Evolutionary conservation across 2,888 invertebrate species (phyloP).

Genomic region (Troilus luridus): DNA sequence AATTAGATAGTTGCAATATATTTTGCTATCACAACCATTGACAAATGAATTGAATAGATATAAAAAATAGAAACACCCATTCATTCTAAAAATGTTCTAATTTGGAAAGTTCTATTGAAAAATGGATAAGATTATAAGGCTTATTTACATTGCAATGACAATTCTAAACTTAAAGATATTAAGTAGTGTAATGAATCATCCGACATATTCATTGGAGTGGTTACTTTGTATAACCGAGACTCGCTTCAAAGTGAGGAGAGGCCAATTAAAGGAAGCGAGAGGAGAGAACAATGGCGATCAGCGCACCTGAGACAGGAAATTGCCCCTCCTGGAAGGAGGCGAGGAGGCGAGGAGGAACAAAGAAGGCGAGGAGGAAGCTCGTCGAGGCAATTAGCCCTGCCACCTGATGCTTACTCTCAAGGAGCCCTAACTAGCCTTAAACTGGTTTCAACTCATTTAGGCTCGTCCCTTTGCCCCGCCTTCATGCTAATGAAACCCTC

Average conservation of each 20-base stretch:
- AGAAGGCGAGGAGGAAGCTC: not conserved
- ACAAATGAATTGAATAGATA: too few relatives aligned
- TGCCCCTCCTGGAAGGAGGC: not conserved
- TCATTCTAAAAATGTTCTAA: too few relatives aligned
- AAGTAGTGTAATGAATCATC: too few relatives aligned
- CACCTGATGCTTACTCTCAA: conserved; percentile 52
- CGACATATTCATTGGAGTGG: too few relatives aligned
- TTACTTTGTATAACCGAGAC: not conserved
- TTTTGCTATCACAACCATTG: too few relatives aligned
- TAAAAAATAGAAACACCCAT: too few relatives aligned
- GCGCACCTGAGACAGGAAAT: conserved; percentile 39
- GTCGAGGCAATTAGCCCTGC: conserved; percentile 47
- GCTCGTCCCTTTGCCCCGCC: not conserved
- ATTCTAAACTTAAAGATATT: too few relatives aligned
- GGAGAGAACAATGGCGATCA: conserved; percentile 8
- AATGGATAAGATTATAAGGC: too few relatives aligned
- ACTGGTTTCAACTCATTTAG: conserved; percentile 48
- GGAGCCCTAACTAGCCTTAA: conserved; percentile 48
- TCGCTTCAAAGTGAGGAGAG: not conserved
- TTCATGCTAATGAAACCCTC: conserved; percentile 9
- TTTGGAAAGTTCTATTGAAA: too few relatives aligned
- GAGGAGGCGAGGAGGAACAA: conserved; percentile 13
- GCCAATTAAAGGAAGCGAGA: not conserved
- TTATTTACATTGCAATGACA: too few relatives aligned
- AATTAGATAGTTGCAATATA: too few relatives aligned